Conservation (phyloP, 2,797 vertebrate species). For the Valencia hispanica region DNA sequence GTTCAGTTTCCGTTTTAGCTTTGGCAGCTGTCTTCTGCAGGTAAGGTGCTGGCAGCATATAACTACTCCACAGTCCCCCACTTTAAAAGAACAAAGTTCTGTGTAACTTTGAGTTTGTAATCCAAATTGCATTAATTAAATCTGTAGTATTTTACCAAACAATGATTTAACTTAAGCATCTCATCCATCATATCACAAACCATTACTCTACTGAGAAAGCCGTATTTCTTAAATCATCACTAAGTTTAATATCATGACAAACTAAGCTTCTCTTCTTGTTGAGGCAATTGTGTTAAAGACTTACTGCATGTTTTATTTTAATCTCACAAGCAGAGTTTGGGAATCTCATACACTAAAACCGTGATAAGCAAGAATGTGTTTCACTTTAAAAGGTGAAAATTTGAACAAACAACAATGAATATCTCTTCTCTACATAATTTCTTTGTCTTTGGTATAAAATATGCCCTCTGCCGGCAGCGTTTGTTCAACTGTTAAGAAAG, state of each 20-base stretch:
- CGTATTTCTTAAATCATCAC: slow-evolving; percentile 11
- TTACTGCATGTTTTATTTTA: slow-evolving; percentile 69
- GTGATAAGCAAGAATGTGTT: slow-evolving; percentile 57
- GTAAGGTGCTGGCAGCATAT: neutral
- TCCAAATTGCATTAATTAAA: slow-evolving; percentile 3
- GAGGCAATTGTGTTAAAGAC: slow-evolving; percentile 57
- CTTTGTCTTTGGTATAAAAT: slow-evolving; percentile 99
- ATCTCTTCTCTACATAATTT: slow-evolving; percentile 89
- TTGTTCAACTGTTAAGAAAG: slow-evolving; percentile 96
- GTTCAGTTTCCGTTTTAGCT: neutral
- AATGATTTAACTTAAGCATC: neutral
- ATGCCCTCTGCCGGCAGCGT: slow-evolving; percentile 93
- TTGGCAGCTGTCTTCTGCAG: neutral
- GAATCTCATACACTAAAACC: slow-evolving; percentile 55
- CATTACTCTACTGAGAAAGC: slow-evolving; percentile 12
- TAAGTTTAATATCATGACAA: slow-evolving; percentile 26
- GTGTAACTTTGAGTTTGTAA: neutral
- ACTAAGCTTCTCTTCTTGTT: slow-evolving; percentile 32
- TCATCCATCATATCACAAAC: neutral
- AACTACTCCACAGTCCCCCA: neutral
- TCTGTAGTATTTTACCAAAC: neutral
- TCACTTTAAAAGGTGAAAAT: slow-evolving; percentile 47
- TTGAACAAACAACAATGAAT: slow-evolving; percentile 67
- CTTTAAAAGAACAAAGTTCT: neutral
- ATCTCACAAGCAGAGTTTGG: slow-evolving; percentile 36